phyloP scores from a whole-genome alignment of 1,140 invertebrate species.

The Eciton burchellii region DNA sequence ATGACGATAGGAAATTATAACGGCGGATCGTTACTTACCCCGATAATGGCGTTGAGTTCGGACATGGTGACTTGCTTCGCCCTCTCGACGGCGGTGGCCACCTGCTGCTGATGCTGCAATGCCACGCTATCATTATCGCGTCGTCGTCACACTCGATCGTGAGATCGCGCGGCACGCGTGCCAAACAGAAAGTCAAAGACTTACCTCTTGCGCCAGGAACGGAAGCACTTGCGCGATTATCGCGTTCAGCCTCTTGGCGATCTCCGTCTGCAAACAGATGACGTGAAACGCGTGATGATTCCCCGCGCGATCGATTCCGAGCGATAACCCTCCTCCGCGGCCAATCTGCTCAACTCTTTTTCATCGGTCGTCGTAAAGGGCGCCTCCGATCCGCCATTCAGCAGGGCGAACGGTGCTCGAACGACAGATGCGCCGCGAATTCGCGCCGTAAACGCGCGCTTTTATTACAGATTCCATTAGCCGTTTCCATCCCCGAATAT shows the following conservation, averaged over 20 bases:
- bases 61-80: conserved; percentile 98
- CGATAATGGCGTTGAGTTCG: conserved; percentile 95
- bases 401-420: not conserved
- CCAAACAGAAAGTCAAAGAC: conserved; percentile 81
- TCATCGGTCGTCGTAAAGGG: not conserved
- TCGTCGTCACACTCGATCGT: conserved; percentile 82
- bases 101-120: conserved; percentile 95
- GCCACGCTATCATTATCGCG: conserved; percentile 85
- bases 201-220: conserved; percentile 94
- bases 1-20: conserved; percentile 45
- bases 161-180: conserved; percentile 77
- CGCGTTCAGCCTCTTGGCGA: conserved; percentile 96
- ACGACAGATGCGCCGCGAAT: not conserved
- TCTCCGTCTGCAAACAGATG: conserved; percentile 93
- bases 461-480: conserved; percentile 34
- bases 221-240: conserved; percentile 97
- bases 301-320: too few species aligned
- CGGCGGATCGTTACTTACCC: conserved; percentile 88
- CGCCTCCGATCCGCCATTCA: not conserved
- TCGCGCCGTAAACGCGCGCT: not conserved
- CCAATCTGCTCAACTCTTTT: too few species aligned
- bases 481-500: conserved; percentile 31
- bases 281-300: not conserved
- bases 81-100: conserved; percentile 96
- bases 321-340: too few species aligned